Percentiles rank a stretch among this genome's conserved stretches.
Conservation (phyloP, 2,888 invertebrate species). For the Eristalis intricaria region DNA sequence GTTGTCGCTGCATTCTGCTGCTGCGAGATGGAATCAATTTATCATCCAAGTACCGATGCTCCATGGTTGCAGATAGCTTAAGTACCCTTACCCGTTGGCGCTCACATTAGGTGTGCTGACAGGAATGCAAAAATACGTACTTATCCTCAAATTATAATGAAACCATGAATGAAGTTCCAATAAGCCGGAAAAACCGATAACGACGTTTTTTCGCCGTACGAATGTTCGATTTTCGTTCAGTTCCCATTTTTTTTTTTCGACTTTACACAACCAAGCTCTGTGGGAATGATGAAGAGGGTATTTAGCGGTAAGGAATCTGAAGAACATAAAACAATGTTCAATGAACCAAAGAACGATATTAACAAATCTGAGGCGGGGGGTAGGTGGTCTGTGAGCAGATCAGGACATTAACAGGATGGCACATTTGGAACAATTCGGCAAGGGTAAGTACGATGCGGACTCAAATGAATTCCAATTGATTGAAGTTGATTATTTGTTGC, state of each 20-base stretch:
- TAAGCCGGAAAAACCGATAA: constrained; percentile 62
- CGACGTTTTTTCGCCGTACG: constrained; percentile 11
- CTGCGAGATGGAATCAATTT: constrained; percentile 47
- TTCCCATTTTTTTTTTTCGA: not conserved
- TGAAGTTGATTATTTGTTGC: constrained; percentile 52
- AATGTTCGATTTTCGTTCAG: constrained; percentile 2
- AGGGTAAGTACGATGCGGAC: constrained; percentile 19
- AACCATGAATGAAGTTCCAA: constrained; percentile 7
- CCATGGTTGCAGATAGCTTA: constrained; percentile 29
- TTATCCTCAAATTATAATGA: not conserved
- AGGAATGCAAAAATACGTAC: not conserved
- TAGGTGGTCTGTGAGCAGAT: not conserved
- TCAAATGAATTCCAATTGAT: constrained; percentile 50
- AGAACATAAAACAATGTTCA: constrained; percentile 26
- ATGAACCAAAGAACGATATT: constrained; percentile 34
- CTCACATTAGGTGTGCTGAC: constrained; percentile 3
- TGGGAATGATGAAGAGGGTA: not conserved
- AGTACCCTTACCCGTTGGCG: constrained; percentile 4
- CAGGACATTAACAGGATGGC: not conserved
- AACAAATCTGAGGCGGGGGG: constrained; percentile 6
- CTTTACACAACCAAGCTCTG: not conserved
- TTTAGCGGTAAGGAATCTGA: constrained; percentile 3
- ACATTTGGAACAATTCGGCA: not conserved
- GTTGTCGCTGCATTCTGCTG: constrained; percentile 41
- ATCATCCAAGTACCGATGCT: constrained; percentile 45